Evolutionary conservation across 2,797 vertebrate species (phyloP), one percentile per base, ranked within the genome.

Genomic region (Sebastiscus albofasciatus): DNA sequence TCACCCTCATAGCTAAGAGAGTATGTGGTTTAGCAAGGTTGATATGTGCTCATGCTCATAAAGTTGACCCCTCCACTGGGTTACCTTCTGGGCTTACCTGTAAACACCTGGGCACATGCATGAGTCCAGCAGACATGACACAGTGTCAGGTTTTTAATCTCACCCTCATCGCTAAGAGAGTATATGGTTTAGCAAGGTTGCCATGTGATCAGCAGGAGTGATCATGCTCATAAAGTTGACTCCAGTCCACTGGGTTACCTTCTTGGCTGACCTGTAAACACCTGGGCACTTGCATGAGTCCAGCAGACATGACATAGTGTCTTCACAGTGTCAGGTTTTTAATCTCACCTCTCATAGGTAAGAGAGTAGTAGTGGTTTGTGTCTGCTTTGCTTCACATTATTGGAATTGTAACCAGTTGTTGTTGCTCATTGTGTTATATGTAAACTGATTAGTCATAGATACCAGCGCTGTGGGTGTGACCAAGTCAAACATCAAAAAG

Each of bases 401-500:
- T 26, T 26, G 6, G 3, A 4, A 16, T 46, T 52, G 49, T 67
- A 27, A 29, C 9, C 12, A 54, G 7, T 46, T 34, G 22, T 55
- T 68, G 22, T 65, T 68, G 22, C 31, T 11, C 16, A 52, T 10
- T 66, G 26, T 58, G n/a, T 67, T 61, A 12, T 46, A 36, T 71
- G 12, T 54, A 3, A 72, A 67, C 6, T 29, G 13, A 49, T 52
- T 34, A 58, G 14, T 46, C 18, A 14, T 8, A 79, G 59, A 9
- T 79, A 3, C 46, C 46, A 33, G 11, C 16, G 24, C 13, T 52
- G 58, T 54, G 62, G 92, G 90, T 81, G 88, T 84, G 88, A 65
- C 56, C 1, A 69, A 55, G 42, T 11, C 34, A 91, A 91, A 92
- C 67, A 78, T 56, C 14, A 13, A 31, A 77, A 84, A 83, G 54